phyloP scores from a whole-genome alignment of 2,113 vertebrate species.

The Pseudolaguvia tuberculata region DNA sequence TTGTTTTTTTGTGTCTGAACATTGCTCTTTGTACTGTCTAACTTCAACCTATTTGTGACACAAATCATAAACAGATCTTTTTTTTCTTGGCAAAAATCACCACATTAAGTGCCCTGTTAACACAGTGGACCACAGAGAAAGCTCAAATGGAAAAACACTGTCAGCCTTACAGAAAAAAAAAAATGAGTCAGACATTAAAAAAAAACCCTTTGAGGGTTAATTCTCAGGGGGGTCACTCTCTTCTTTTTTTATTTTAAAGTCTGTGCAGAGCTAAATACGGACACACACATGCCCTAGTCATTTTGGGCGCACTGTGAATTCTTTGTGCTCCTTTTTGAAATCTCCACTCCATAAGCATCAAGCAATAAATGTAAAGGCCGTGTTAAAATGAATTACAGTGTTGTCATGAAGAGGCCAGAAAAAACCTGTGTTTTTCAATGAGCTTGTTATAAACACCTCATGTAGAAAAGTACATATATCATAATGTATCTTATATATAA shows the following conservation, averaged over 20 bases:
- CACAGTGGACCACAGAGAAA: conserved; percentile 34
- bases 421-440: not conserved
- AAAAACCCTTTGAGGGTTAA: not conserved
- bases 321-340: conserved; percentile 47
- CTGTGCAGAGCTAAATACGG: conserved; percentile 37
- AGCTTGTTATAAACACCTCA: conserved; percentile 40
- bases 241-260: conserved; percentile 16
- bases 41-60: conserved; percentile 19
- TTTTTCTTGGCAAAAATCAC: conserved; percentile 13
- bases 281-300: conserved; percentile 42
- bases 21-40: not conserved
- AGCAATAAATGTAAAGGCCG: conserved; percentile 24
- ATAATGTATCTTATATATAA: conserved; percentile 34
- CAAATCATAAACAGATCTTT: conserved; percentile 24
- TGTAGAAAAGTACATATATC: not conserved
- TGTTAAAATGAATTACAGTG: conserved; percentile 33
- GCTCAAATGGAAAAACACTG: conserved; percentile 28
- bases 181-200: conserved; percentile 5
- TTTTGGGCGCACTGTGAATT: conserved; percentile 38
- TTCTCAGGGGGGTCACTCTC: not conserved
- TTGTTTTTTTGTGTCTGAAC: not conserved
- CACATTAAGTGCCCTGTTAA: conserved; percentile 31
- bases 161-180: conserved; percentile 8
- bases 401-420: conserved; percentile 10
- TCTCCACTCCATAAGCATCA: not conserved